A percentile compares a stretch with the other conserved stretches of the same genome.
phyloP scores from a whole-genome alignment of 2,888 invertebrate genomes.

The Nomada hirtipes region DNA sequence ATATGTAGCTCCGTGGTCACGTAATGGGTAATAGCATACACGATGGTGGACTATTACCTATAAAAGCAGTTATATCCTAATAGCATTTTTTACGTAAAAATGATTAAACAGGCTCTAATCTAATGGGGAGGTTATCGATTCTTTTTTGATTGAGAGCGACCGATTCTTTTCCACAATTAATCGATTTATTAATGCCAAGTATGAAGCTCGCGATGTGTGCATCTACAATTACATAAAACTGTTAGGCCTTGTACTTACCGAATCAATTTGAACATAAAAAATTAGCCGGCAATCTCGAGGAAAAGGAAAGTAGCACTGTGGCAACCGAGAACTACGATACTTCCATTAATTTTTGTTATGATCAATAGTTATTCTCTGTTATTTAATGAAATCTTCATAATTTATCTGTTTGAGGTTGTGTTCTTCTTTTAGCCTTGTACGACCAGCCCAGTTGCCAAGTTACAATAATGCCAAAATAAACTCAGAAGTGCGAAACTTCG shows the following conservation, averaged over 20 bases:
- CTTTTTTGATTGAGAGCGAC: slow-evolving; percentile 22
- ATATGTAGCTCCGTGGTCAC: slow-evolving; percentile 17
- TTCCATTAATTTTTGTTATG: not conserved
- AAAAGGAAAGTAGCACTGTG: not conserved
- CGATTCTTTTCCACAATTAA: slow-evolving; percentile 32
- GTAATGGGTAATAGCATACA: slow-evolving; percentile 42
- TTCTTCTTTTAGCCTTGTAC: slow-evolving; percentile 53
- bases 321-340: not conserved
- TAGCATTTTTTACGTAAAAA: slow-evolving; percentile 1
- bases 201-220: not conserved
- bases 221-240: slow-evolving; percentile 1
- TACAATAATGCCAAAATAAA: slow-evolving; percentile 65
- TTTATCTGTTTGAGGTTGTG: slow-evolving; percentile 51
- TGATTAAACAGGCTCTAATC: slow-evolving; percentile 7
- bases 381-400: slow-evolving; percentile 19
- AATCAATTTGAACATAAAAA: not conserved
- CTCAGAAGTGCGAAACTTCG: slow-evolving; percentile 60
- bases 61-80: slow-evolving; percentile 10
- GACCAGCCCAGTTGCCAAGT: slow-evolving; percentile 57
- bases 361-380: slow-evolving; percentile 10
- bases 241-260: slow-evolving; percentile 29
- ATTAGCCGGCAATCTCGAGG: not conserved
- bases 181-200: slow-evolving; percentile 4
- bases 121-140: slow-evolving; percentile 31
- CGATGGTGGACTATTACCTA: slow-evolving; percentile 7